Evolutionary conservation across 2,888 invertebrate genomes (phyloP).

Genomic region (Thyatira batis): DNA sequence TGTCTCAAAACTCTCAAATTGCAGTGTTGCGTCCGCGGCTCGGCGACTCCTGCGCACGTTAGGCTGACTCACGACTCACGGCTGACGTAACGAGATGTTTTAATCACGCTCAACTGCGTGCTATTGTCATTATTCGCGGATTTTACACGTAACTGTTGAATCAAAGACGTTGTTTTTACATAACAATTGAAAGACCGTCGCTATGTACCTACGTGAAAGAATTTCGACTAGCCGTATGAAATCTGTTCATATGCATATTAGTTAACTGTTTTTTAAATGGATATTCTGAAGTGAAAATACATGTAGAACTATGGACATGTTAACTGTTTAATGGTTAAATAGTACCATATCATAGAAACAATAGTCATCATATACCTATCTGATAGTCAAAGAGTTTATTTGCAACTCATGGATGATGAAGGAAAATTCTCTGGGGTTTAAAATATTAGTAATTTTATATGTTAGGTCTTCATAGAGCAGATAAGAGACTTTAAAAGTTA

Average conservation of each 20-base stretch:
- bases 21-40: not conserved
- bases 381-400: no score
- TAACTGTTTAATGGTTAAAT: no score
- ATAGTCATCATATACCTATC: no score
- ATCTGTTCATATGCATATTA: not conserved
- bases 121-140: slow-evolving; percentile 2
- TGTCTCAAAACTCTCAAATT: not conserved
- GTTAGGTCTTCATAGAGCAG: no score
- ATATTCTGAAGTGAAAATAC: no score
- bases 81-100: slow-evolving; percentile 29
- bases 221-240: not conserved
- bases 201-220: slow-evolving; percentile 3
- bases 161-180: slow-evolving; percentile 6
- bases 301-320: no score
- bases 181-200: slow-evolving; percentile 8
- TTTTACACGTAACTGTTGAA: slow-evolving; percentile 4
- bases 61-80: slow-evolving; percentile 17
- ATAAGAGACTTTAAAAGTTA: no score
- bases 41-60: not conserved
- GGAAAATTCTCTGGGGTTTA: no score
- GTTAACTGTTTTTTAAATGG: not conserved
- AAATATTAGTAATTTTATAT: no score
- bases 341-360: no score
- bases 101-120: slow-evolving; percentile 12
- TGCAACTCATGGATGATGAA: no score